A percentile compares a stretch with the other conserved stretches of the same genome.
Conservation (phyloP, 1,140 invertebrate genomes). For the Panagrolaimus sp. region DNA sequence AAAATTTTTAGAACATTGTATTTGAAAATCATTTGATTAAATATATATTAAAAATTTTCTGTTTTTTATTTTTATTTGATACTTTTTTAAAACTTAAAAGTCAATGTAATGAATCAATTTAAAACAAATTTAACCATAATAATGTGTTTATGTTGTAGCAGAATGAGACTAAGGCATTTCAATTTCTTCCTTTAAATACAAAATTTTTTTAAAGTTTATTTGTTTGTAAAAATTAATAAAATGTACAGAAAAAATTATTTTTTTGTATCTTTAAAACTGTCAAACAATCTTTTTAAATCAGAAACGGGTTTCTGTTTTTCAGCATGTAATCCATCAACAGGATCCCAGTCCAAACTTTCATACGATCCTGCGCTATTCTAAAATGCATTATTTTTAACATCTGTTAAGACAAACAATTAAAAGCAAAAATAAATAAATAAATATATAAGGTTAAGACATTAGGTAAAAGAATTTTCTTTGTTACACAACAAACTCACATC, state of each 20-base stretch:
- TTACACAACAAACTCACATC: conserved; percentile 5
- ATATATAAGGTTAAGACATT: not conserved
- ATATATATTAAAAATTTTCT: no score
- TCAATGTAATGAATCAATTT: no score
- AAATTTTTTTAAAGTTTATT: not conserved
- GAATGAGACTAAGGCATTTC: not conserved
- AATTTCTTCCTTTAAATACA: not conserved
- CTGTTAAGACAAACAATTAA: not conserved
- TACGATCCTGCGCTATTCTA: conserved; percentile 8
- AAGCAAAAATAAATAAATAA: not conserved
- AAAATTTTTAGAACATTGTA: no score
- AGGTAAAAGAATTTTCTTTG: not conserved
- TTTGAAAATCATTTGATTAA: no score
- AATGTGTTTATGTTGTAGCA: no score
- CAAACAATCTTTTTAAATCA: conserved; percentile 26
- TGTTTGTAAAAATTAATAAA: not conserved
- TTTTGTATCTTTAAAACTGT: conserved; percentile 23
- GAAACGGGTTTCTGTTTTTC: conserved; percentile 30
- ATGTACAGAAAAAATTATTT: conserved; percentile 1
- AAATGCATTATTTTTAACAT: not conserved
- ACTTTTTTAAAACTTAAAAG: no score
- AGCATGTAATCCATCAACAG: conserved; percentile 27
- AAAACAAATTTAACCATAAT: no score
- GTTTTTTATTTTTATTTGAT: no score
- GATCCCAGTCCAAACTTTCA: conserved; percentile 28